A percentile compares a stretch with the other conserved stretches of the same genome.
Conservation (phyloP, 1,140 invertebrate species). For the Parapsyche elsis region DNA sequence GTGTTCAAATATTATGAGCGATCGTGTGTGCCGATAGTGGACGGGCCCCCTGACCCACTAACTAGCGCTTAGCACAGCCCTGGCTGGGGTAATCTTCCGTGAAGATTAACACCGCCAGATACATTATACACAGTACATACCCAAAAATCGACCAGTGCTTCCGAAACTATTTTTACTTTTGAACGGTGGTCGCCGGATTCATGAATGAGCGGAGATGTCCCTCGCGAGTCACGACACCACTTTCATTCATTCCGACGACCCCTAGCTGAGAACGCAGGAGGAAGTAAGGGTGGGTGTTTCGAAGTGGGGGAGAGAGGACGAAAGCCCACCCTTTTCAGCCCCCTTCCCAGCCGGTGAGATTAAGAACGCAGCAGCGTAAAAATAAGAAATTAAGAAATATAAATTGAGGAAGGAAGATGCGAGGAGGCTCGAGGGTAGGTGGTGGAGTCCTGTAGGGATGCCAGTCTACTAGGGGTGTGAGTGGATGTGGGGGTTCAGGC, state of each 20-base stretch:
- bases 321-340: neutral
- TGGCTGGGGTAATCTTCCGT: constrained; percentile 50
- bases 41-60: constrained; percentile 20
- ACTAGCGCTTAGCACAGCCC: neutral
- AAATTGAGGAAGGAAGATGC: constrained; percentile 42
- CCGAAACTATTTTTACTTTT: no score
- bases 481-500: neutral
- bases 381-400: constrained; percentile 46
- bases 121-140: no score
- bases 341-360: constrained; percentile 31
- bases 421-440: neutral
- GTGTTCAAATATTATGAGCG: constrained; percentile 51
- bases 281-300: neutral
- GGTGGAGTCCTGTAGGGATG: constrained; percentile 20
- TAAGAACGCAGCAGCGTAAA: constrained; percentile 44
- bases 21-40: constrained; percentile 45
- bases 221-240: neutral
- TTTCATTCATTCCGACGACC: constrained; percentile 7
- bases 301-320: neutral
- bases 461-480: neutral
- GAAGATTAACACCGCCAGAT: constrained; percentile 35
- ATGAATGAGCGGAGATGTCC: constrained; percentile 4
- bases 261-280: neutral
- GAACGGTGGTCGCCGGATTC: neutral
- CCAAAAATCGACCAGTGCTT: no score